Base-by-base conservation (phyloP, 2,888 invertebrate genomes). In the Chrysolina haemoptera region DNA sequence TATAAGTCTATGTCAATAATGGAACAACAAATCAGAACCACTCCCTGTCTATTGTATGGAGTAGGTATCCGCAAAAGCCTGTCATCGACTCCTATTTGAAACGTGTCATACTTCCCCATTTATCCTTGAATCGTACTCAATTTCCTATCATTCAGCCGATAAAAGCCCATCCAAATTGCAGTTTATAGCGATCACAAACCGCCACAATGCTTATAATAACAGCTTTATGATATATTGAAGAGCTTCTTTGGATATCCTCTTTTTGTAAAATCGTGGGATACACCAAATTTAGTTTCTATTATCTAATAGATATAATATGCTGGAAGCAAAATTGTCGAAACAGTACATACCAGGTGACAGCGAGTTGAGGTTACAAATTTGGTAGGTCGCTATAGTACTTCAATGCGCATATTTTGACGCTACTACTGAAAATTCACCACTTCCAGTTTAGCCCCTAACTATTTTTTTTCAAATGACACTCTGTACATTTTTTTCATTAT, bases 101-200 rank as follows among this genome's bases (percentile, higher is more conserved):
- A 35, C 62, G 48, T 59, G 74, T 76, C 76, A 76, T 74, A 70
- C 74, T 50, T 59, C 16, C n/a, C 69, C 74, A 76, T 71, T 74
- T 66, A 20, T 59, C 71, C 40, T 62, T 73, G 63, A 77, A 77
- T 76, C 68, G 71, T 62, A 66, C 69, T 68, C 79, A 79, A 77
- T 77, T 77, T 79, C 79, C 76, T 74, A 77, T 76, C 75, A 72
- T 74, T 74, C 71, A 59, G 69, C 53, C 50, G 69, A 77, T 73
- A 77, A 77, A 77, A 67, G 73, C 65, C 69, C 69, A 72, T 69
- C 72, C 72, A 69, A 77, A 77, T 74, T 75, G 75, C 72, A 63
- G 67, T 77, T 77, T 69, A 75, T 70, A 73, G 59, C 74, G n/a
- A 68, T 70, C 62, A 48, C 43, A 55, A 66, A 22, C 67, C 62